Evolutionary conservation across 2,797 vertebrate species (phyloP).

Genomic region (Pristis pectinata): DNA sequence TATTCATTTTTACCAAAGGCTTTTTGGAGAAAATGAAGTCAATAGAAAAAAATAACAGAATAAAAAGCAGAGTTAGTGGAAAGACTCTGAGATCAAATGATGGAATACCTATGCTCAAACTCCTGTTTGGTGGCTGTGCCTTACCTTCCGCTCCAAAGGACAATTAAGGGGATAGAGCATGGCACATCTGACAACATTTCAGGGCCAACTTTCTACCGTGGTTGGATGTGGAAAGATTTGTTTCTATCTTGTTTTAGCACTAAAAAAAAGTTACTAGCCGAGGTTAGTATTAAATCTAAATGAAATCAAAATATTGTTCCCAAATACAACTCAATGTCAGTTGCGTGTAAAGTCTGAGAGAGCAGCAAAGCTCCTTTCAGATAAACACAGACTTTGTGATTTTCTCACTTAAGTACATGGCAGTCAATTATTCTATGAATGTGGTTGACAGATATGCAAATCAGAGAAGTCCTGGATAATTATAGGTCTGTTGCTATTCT

Average conservation of each 20-base stretch:
- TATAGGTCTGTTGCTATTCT: neutral
- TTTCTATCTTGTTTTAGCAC: neutral
- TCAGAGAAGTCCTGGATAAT: neutral
- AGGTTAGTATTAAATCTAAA: neutral
- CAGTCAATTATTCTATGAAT: neutral
- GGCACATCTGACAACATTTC: neutral
- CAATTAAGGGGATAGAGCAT: neutral
- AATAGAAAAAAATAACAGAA: neutral
- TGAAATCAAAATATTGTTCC: neutral
- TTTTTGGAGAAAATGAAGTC: neutral
- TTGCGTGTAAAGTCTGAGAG: neutral
- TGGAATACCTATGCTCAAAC: neutral
- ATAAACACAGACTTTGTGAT: neutral
- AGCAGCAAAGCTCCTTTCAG: neutral
- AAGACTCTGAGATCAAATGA: neutral
- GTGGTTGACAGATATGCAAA: neutral
- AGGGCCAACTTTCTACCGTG: neutral
- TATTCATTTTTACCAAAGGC: neutral
- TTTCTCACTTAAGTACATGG: neutral
- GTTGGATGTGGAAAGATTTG: neutral
- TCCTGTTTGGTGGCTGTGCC: neutral
- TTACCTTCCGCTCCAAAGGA: neutral
- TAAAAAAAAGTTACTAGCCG: neutral
- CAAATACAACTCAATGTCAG: neutral
- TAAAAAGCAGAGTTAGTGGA: neutral